Evolutionary conservation across 2,888 invertebrate species (phyloP).

Genomic region (Drosophila nr. medialis): DNA sequence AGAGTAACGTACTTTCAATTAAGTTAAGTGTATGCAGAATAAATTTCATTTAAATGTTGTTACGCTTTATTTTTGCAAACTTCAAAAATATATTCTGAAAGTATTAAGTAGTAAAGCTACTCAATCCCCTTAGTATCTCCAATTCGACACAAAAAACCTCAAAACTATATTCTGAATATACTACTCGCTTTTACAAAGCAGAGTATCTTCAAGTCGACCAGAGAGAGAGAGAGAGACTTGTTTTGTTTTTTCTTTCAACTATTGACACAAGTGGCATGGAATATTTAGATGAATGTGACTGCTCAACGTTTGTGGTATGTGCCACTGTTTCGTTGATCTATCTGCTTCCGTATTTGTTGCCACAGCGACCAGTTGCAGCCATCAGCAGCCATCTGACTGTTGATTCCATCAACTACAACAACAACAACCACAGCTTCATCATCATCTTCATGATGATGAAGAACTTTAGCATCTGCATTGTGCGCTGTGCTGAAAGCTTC

Average conservation of each 20-base stretch:
- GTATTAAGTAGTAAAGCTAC: too few species aligned
- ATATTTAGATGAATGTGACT: conserved; percentile 52
- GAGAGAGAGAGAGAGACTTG: not conserved
- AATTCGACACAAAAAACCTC: too few species aligned
- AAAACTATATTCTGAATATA: too few species aligned
- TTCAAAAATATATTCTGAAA: not conserved
- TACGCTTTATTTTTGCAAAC: not conserved
- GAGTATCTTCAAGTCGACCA: conserved; percentile 10
- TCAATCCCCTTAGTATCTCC: too few species aligned
- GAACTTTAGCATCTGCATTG: conserved; percentile 33
- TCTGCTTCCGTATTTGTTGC: conserved; percentile 52
- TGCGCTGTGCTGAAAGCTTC: conserved; percentile 54
- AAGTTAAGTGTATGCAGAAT: not conserved
- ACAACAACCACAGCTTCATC: conserved; percentile 14
- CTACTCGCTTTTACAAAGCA: not conserved
- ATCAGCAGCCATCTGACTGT: conserved; percentile 17
- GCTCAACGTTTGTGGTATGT: conserved; percentile 48
- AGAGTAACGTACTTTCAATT: not conserved
- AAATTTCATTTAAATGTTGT: not conserved
- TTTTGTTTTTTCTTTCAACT: conserved; percentile 37
- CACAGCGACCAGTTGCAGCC: conserved; percentile 28
- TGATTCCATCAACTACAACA: conserved; percentile 22
- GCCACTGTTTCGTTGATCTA: conserved; percentile 12
- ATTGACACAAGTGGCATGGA: conserved; percentile 73
- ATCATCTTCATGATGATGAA: conserved; percentile 15